These are phyloP conservation scores for Ceratosolen fusciceps DNA, from an alignment of 1,140 invertebrate genomes.

Conservation along the genomic window DNA sequence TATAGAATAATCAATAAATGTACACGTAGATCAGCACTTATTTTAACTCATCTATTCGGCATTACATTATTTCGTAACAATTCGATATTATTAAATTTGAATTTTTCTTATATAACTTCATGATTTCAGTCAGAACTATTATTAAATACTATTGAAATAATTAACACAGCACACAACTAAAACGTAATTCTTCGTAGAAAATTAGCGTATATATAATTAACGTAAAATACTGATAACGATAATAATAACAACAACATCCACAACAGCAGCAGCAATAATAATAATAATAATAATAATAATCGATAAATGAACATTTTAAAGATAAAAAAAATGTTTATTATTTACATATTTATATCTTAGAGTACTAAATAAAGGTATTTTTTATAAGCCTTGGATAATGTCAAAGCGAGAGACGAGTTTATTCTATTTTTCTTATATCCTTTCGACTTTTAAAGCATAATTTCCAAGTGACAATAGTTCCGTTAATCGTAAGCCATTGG, in stretches of 20 bases:
- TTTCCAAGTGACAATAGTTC: neutral
- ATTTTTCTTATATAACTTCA: no score
- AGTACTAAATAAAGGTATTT: slow-evolving; percentile 12
- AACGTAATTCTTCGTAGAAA: no score
- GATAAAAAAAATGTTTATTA: neutral
- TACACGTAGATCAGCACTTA: no score
- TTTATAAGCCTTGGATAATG: slow-evolving; percentile 15
- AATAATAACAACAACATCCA: neutral
- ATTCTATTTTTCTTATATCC: neutral
- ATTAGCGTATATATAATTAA: no score
- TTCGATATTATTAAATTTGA: no score
- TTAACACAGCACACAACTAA: no score
- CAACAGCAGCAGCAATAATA: neutral
- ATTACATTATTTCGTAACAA: no score
- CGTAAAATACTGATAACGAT: neutral
- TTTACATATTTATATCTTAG: slow-evolving; percentile 10
- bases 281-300: slow-evolving; percentile 11
- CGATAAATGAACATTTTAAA: neutral
- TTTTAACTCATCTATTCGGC: no score
- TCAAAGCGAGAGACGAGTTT: slow-evolving; percentile 4
- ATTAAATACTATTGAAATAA: no score
- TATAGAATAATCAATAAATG: no score
- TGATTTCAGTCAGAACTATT: no score
- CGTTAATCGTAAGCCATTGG: neutral
- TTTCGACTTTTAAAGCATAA: neutral